Conservation (phyloP, 2,113 vertebrate genomes). For the Steatornis caripensis region DNA sequence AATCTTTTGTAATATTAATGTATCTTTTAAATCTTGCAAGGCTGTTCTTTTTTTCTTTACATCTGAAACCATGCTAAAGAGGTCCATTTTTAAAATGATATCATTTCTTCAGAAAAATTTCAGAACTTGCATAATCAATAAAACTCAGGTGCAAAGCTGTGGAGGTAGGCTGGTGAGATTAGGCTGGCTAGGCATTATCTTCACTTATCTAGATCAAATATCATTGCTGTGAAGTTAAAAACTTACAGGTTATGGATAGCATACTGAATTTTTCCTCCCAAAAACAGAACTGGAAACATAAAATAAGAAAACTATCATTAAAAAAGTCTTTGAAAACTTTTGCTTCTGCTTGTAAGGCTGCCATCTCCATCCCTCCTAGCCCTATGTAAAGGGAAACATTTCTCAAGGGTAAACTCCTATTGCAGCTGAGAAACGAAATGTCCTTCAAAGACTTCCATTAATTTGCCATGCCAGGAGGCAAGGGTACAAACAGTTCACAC, state of each 20-base stretch:
- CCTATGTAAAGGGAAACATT: not conserved
- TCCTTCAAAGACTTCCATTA: not conserved
- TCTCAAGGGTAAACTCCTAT: not conserved
- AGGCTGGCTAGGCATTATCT: not conserved
- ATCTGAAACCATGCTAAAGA: not conserved
- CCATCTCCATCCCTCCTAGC: not conserved
- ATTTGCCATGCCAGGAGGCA: not conserved
- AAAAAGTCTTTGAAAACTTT: not conserved
- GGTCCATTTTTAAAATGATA: not conserved
- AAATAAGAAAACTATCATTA: not conserved
- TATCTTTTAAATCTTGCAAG: not conserved
- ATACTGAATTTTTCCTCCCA: not conserved
- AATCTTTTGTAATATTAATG: not conserved
- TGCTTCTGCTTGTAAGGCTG: not conserved
- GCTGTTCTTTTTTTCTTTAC: not conserved
- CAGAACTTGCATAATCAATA: not conserved
- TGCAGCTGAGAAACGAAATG: not conserved
- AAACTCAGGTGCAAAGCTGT: not conserved
- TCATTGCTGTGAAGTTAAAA: not conserved
- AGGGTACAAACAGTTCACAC: not conserved
- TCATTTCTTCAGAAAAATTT: not conserved
- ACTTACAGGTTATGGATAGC: not conserved
- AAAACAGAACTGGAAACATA: not conserved
- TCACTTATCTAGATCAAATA: not conserved
- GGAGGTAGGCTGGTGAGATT: not conserved